Evolutionary conservation across 2,888 invertebrate species (phyloP), one percentile per base, ranked within the genome.

Genomic region (Crocallis elinguaria): DNA sequence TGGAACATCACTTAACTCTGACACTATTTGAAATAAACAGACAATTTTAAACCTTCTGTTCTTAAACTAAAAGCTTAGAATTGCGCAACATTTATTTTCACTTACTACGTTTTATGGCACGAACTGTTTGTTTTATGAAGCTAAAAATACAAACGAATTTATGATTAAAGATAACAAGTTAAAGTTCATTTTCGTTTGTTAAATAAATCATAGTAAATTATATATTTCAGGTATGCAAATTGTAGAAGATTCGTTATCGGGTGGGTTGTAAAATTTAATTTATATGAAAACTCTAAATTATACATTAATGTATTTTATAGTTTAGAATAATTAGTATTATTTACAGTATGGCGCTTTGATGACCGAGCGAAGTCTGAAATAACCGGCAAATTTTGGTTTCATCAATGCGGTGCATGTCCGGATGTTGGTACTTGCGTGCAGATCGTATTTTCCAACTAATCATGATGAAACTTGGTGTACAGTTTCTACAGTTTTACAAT

Each of bases 1-100:
- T 71, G 70, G 73, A 70, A 73, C 75, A 79, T 77, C 78, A 70
- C 75, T 79, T 77, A 75, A 66, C 67, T 66, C 67, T 56, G 60
- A 67, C 67, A 68, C 66, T 69, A 60, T 50, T 55, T 19, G 27
- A 38, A 21, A 21, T 1, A 12, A 1, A 8, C 36, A 53, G 1
- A 5, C 12, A 11, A 48, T 42, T 43, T 21, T 33, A 4, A 0
- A 38, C 32, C 16, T 13, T 43, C 11, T 17, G 0, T 0, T 0
- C 8, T 17, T 7, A 8, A 2, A 2, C 2, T 16, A 41, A 46
- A 12, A n/a, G 25, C 5, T n/a, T 5, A 42, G 17, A 48, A 19
- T 43, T 0, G 42, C 16, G 2, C 16, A 25, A 3, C n/a, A n/a
- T 1, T 25, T n/a, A 0, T 5, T 19, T 7, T 3, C 1, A 2